phyloP scores from a whole-genome alignment of 2,888 invertebrate genomes.

The Julus scandinavius region DNA sequence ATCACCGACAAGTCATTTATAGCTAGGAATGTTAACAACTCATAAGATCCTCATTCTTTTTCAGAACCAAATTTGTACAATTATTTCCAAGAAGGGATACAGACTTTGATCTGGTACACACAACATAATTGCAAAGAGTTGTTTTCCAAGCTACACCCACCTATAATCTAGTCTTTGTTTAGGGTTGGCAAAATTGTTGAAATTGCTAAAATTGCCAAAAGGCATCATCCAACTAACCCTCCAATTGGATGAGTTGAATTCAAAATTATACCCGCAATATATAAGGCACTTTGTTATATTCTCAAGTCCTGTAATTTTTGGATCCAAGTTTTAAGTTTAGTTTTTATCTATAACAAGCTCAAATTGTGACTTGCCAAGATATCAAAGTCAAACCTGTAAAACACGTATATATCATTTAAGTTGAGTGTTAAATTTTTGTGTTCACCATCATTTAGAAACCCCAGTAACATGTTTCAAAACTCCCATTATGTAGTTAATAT shows the following conservation, averaged over 20 bases:
- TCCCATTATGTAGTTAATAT: no score
- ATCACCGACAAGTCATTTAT: not conserved
- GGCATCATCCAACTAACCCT: slow-evolving; percentile 32
- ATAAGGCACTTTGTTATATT: slow-evolving; percentile 1
- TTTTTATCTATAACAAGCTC: not conserved
- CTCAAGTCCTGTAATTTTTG: not conserved
- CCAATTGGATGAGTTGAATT: slow-evolving; percentile 21
- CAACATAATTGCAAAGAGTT: slow-evolving; percentile 41
- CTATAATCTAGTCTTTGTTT: slow-evolving; percentile 44
- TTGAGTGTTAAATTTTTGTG: no score
- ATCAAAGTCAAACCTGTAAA: not conserved
- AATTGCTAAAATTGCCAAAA: slow-evolving; percentile 24
- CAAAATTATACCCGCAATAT: slow-evolving; percentile 36
- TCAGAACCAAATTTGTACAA: not conserved
- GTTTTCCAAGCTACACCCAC: slow-evolving; percentile 13
- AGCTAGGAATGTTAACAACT: slow-evolving; percentile 10
- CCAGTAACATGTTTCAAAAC: no score
- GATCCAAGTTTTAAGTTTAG: not conserved
- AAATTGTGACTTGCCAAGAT: not conserved
- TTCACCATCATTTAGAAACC: no score
- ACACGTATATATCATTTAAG: no score
- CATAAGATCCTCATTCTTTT: not conserved
- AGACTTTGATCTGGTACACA: not conserved
- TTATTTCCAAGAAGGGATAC: slow-evolving; percentile 29
- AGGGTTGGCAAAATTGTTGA: slow-evolving; percentile 36